These are phyloP conservation scores for Sussaba pulchella DNA, from an alignment of 2,888 invertebrate species.

Conservation along the genomic window DNA sequence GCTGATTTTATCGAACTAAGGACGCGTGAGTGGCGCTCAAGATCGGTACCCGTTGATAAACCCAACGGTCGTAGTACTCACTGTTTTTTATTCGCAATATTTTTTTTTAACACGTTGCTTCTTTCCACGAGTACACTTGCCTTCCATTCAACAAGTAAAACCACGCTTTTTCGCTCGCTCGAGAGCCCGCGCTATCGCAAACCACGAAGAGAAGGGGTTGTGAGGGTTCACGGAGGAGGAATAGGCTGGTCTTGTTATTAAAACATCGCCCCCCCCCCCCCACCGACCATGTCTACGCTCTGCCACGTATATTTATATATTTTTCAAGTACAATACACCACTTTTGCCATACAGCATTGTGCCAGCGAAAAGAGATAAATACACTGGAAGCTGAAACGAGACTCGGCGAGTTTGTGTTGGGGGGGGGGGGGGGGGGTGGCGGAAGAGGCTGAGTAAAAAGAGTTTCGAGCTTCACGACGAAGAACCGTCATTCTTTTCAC, in stretches of 20 bases:
- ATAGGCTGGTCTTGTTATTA: constrained; percentile 33
- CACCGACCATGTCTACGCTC: background rate
- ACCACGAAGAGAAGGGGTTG: background rate
- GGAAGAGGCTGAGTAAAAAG: constrained; percentile 1
- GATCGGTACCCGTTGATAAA: constrained; percentile 61
- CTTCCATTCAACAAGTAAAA: constrained; percentile 63
- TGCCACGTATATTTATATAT: constrained; percentile 12
- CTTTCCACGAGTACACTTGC: constrained; percentile 37
- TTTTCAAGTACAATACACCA: constrained; percentile 28
- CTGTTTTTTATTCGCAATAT: no score
- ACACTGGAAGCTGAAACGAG: constrained; percentile 45
- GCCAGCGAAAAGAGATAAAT: constrained; percentile 41
- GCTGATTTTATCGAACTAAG: constrained; percentile 63
- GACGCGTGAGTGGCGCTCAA: constrained; percentile 65
- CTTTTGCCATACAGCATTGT: background rate
- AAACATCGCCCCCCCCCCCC: constrained; percentile 26
- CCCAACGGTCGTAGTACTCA: constrained; percentile 12
- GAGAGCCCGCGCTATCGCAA: constrained; percentile 2
- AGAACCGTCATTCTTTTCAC: constrained; percentile 59
- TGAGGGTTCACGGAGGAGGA: background rate
- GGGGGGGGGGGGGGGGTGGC: background rate
- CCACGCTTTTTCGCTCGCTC: constrained; percentile 26
- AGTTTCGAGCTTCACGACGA: constrained; percentile 40
- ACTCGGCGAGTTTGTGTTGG: background rate
- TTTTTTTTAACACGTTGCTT: constrained; percentile 46